Evolutionary conservation across 92 coral and sea anemone genomes (phyloP).

Genomic region (Umimayanthus kanabou): DNA sequence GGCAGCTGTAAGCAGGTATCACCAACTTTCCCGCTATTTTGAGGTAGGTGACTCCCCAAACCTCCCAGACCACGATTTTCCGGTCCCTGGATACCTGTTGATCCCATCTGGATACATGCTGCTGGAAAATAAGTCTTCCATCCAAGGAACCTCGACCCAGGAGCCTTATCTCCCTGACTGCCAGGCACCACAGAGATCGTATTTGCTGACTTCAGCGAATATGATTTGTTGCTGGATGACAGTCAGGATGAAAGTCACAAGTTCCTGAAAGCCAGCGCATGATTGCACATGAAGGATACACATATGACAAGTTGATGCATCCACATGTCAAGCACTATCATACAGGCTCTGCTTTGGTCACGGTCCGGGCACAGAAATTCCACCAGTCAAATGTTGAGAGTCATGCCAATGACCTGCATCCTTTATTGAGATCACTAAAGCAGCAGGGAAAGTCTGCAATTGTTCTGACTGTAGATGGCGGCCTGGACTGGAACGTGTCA

Average conservation of each 20-base stretch:
- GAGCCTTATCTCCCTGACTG: no score
- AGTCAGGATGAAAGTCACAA: neutral
- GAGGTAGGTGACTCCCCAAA: conserved; percentile 43
- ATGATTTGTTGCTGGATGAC: neutral
- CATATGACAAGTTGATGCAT: conserved; percentile 3
- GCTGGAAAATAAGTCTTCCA: neutral
- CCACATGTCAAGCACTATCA: conserved; percentile 21
- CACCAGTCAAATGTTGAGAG: conserved; percentile 27
- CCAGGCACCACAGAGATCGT: neutral
- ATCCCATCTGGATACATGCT: conserved; percentile 21
- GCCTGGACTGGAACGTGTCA: conserved; percentile 57
- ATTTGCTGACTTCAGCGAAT: conserved; percentile 26
- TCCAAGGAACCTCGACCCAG: no score
- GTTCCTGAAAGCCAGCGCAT: neutral
- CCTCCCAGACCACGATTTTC: conserved; percentile 45
- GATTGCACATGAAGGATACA: conserved; percentile 24
- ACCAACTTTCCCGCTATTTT: conserved; percentile 33
- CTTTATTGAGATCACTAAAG: conserved; percentile 21
- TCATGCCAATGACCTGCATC: conserved; percentile 5
- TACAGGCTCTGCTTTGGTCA: conserved; percentile 12
- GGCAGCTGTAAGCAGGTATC: conserved; percentile 32
- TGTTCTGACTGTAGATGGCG: conserved; percentile 37
- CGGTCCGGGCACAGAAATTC: conserved; percentile 11
- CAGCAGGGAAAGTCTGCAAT: conserved; percentile 7
- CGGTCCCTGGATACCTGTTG: conserved; percentile 27